phyloP scores from a whole-genome alignment of 2,113 vertebrate species.

The Planiliza haematocheilus region DNA sequence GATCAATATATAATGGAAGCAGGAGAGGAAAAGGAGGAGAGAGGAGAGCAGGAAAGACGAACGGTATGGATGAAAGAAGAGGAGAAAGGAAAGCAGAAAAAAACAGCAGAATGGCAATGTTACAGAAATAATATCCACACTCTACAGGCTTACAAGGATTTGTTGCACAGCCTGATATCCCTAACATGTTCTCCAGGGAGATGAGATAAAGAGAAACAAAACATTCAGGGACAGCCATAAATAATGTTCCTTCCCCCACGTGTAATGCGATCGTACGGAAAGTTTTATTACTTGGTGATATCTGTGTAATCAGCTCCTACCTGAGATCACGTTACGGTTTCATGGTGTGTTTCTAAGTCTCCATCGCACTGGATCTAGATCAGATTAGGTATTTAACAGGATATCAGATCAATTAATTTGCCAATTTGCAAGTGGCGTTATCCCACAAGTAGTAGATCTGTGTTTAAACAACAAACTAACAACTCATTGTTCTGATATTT shows the following conservation, averaged over 20 bases:
- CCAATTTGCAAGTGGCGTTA: too few relatives aligned
- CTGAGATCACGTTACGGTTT: not conserved
- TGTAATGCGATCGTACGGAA: not conserved
- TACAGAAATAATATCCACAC: slow-evolving; percentile 17
- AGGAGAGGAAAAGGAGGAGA: not conserved
- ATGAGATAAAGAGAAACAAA: slow-evolving; percentile 5
- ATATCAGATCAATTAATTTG: not conserved
- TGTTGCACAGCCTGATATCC: slow-evolving; percentile 1
- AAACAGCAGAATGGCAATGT: slow-evolving; percentile 1
- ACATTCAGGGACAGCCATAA: slow-evolving; percentile 9
- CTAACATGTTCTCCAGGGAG: not conserved
- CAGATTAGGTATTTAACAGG: not conserved
- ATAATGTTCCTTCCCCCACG: not conserved
- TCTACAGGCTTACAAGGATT: slow-evolving; percentile 1
- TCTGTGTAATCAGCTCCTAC: slow-evolving; percentile 16
- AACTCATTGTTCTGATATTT: not conserved
- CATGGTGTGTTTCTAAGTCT: too few relatives aligned
- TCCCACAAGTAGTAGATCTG: too few relatives aligned
- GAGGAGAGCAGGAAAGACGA: not conserved
- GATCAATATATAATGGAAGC: slow-evolving; percentile 60
- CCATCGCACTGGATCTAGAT: not conserved
- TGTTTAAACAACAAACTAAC: not conserved
- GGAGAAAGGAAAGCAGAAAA: not conserved
- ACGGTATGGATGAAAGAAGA: not conserved
- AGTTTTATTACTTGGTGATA: slow-evolving; percentile 25